phyloP scores from a whole-genome alignment of 2,888 invertebrate genomes.

The Polydrusus tereticollis region DNA sequence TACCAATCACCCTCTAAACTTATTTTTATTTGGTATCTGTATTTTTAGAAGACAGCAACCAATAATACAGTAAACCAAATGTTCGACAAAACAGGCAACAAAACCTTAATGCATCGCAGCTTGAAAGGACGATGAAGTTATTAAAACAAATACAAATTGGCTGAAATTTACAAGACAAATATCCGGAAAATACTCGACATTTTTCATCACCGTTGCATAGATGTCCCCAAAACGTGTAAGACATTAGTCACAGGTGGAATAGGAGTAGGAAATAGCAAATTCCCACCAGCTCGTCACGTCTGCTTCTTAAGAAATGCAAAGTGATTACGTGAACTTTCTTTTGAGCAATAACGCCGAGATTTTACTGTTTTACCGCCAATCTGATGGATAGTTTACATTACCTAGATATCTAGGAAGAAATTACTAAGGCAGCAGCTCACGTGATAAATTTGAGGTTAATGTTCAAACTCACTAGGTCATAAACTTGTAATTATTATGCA shows the following conservation, averaged over 20 bases:
- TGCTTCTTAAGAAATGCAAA: conserved; percentile 42
- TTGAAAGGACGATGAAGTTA: background rate
- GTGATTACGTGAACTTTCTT: conserved; percentile 47
- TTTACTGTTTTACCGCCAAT: conserved; percentile 31
- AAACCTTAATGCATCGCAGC: no score
- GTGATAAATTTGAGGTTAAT: no score
- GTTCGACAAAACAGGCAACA: no score
- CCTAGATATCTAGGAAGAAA: background rate
- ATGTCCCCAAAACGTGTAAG: conserved; percentile 29
- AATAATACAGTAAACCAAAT: no score
- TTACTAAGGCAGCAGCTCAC: no score
- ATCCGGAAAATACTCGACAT: conserved; percentile 14
- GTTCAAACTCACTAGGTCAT: no score
- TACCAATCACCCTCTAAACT: no score
- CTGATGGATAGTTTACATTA: conserved; percentile 5
- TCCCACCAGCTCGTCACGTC: conserved; percentile 35
- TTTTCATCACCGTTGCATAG: conserved; percentile 15
- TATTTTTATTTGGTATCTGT: no score
- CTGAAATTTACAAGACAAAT: conserved; percentile 18
- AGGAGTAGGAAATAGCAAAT: conserved; percentile 38
- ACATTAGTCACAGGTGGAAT: conserved; percentile 43
- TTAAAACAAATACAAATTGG: conserved; percentile 11
- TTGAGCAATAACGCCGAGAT: conserved; percentile 39
- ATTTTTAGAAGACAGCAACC: no score
- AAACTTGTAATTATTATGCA: no score